Evolutionary conservation across 2,888 invertebrate genomes (phyloP), one percentile per base, ranked within the genome.

Genomic region (Papilio elwesi): DNA sequence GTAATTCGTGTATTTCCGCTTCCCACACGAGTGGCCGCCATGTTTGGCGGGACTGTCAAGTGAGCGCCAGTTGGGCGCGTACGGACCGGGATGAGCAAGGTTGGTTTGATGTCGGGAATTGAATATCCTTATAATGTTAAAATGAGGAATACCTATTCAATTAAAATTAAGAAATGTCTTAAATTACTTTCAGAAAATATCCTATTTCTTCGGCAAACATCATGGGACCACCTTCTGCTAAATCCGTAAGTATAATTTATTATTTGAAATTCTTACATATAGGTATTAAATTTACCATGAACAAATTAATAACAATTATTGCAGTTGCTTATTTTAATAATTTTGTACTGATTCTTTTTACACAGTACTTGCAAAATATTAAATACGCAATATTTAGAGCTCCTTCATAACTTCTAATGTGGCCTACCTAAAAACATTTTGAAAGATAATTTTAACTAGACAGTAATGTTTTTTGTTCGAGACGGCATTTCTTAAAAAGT

Each of bases 11-110:
- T 89, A 86, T 92, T 92, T 93, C 93, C 94, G 91, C 91, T 90
- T 92, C 90, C 91, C 88, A 90, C 90, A 90, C 91, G 92, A 89
- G 81, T 80, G 87, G 89, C 90, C 83, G 94, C 94, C 94, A 94
- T 94, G 89, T 93, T 93, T 93, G 90, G 90, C 92, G 88, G 92
- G 90, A 90, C 91, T 92, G 91, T 91, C 92, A 92, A 90, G 86
- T 90, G 87, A 88, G 90, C 88, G 91, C 88, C 90, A 92, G 93
- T 93, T 93, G 92, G 90, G 92, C 92, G 92, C 92, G 90, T 88
- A 88, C 86, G 83, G 85, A 83, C 87, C 88, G 85, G 81, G 81
- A 82, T 79, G 82, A 79, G 89, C 88, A 89, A 90, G 91, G 91
- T 92, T 88, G 86, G 87, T 87, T 87, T 87, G 85, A 84, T 83